Conservation (phyloP, 2,113 vertebrate species). For the Elephas maximus region DNA sequence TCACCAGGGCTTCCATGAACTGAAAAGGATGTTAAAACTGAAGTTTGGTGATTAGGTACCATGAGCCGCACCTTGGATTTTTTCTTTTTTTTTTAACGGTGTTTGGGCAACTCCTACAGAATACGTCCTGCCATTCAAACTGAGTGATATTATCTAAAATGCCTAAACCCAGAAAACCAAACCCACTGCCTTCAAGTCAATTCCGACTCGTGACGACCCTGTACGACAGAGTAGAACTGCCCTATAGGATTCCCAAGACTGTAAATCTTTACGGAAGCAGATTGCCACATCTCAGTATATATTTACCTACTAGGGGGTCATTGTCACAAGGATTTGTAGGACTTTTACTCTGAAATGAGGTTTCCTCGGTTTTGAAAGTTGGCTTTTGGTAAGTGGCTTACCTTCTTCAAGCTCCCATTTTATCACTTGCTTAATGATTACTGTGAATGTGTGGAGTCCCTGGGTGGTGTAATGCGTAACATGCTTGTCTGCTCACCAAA, state of each 20-base stretch:
- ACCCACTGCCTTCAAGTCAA: too few relatives aligned
- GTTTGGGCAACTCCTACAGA: fast-evolving
- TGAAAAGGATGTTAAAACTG: neutral
- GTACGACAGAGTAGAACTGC: too few relatives aligned
- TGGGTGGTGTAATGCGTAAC: too few relatives aligned
- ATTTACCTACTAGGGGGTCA: neutral
- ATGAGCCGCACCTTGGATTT: neutral
- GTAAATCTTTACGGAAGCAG: too few relatives aligned
- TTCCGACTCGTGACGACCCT: too few relatives aligned
- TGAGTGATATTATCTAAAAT: neutral
- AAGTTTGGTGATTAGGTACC: neutral
- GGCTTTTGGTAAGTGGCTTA: neutral
- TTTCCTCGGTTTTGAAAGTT: neutral
- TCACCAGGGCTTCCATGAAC: neutral
- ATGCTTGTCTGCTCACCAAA: too few relatives aligned
- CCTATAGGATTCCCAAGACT: too few relatives aligned
- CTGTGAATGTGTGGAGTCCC: too few relatives aligned
- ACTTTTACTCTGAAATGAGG: neutral
- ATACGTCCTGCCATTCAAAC: neutral
- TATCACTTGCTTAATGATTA: too few relatives aligned
- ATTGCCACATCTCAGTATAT: too few relatives aligned
- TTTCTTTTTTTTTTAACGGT: neutral
- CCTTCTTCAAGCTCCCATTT: neutral
- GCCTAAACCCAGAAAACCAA: neutral
- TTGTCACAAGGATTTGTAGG: too few relatives aligned